Evolutionary conservation across 2,888 invertebrate genomes (phyloP), one percentile per base, ranked within the genome.

Genomic region (Apoda limacodes): DNA sequence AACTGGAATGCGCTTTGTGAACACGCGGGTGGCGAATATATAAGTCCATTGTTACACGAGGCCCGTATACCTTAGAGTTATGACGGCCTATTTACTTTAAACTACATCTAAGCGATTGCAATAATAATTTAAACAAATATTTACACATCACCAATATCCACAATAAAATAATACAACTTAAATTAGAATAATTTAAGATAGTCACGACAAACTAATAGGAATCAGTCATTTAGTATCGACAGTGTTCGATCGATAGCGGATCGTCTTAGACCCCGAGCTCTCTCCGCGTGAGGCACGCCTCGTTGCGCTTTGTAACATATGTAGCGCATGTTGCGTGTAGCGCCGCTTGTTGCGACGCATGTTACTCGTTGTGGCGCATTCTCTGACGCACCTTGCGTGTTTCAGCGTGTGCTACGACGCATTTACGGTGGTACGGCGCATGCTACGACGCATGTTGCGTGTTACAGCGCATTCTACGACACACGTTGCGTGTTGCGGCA

Each of bases 21-120:
- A 80, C 80, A 80, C 80, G 72, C 78, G 66, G 78, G 80, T 80
- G 80, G 80, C 71, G 60, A 70, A 20, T 64, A 72, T 67, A 72
- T 68, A 71, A 71, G 61, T 75, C 70, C 72, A 66, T 70, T 60
- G 65, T 64, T 63, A 68, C 63, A 60, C 50, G 50, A 59, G 67
- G 70, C 63, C 69, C 50, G 52, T 52, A 50, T 48, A 48, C 51
- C 46, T 50, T 48, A 57, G 47, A 51, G 50, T 55, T 55, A 56
- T 56, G 52, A 48, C 51, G 65, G 63, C 69, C 64, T 55, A 54
- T 58, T 54, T 65, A 60, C 50, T 44, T 54, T 48, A 69, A 52
- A 58, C 62, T 70, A 68, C 52, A 61, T 55, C 74, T 76, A 75
- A 69, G 72, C 67, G 57, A 67, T 71, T 63, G 67, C 67, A 62